These are phyloP conservation scores for Herpailurus yagouaroundi DNA, from an alignment of 2,113 vertebrate genomes.

Conservation along the genomic window DNA sequence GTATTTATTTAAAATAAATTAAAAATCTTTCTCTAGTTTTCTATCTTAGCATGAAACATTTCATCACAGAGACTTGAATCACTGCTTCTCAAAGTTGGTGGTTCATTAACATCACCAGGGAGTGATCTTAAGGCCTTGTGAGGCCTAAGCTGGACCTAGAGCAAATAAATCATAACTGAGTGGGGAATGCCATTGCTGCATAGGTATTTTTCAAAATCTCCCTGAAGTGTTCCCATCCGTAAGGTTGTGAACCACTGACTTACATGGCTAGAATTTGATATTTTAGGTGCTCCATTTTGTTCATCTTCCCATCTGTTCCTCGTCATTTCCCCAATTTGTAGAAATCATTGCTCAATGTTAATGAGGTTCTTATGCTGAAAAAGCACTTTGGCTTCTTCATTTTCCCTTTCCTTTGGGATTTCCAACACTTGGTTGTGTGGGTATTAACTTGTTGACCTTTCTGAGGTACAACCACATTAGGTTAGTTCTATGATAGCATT, in stretches of 20 bases:
- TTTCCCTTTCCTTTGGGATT: background rate
- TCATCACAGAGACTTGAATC: background rate
- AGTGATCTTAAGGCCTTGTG: background rate
- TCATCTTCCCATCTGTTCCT: background rate
- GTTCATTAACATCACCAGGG: background rate
- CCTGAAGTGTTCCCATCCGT: background rate
- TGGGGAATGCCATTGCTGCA: too few relatives aligned
- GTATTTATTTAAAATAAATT: background rate
- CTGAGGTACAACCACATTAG: background rate
- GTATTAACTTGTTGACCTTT: slow-evolving; percentile 9
- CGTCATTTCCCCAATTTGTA: background rate
- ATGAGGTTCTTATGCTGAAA: background rate
- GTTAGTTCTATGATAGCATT: background rate
- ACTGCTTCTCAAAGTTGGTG: background rate
- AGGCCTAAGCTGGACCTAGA: background rate
- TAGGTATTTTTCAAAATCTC: background rate
- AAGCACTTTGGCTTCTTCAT: background rate
- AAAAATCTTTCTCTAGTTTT: background rate
- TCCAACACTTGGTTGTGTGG: background rate
- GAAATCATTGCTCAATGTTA: background rate
- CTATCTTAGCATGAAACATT: background rate
- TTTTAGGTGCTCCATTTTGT: background rate
- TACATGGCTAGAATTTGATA: background rate
- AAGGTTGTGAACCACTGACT: background rate
- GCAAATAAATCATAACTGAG: background rate